phyloP scores from a whole-genome alignment of 2,797 vertebrate species.

The Taenioides sp. region DNA sequence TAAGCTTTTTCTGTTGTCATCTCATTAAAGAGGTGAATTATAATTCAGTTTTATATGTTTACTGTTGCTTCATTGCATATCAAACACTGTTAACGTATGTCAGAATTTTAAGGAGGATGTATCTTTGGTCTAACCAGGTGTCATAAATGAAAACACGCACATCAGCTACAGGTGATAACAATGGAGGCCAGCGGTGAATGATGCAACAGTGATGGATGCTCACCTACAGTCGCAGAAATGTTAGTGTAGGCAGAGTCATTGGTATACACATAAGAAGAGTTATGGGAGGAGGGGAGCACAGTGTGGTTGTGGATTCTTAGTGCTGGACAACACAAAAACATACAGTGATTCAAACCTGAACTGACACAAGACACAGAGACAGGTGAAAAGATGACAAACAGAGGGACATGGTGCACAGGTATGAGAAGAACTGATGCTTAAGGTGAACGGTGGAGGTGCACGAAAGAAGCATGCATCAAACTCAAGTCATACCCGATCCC shows the following conservation, averaged over 20 bases:
- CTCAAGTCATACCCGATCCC: slow-evolving; percentile 74
- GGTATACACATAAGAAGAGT: slow-evolving; percentile 95
- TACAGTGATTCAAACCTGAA: slow-evolving; percentile 73
- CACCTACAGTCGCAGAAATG: slow-evolving; percentile 97
- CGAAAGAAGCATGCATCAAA: slow-evolving; percentile 47
- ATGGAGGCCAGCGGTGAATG: slow-evolving; percentile 40
- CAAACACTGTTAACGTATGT: background rate
- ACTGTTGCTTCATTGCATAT: no score
- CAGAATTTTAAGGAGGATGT: background rate
- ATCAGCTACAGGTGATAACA: slow-evolving; percentile 12
- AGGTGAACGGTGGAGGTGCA: slow-evolving; percentile 27
- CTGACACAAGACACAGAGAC: slow-evolving; percentile 56
- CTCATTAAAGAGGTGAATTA: background rate
- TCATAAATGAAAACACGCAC: background rate
- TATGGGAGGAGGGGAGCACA: slow-evolving; percentile 93
- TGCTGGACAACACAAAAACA: slow-evolving; percentile 83
- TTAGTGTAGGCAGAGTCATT: slow-evolving; percentile 99
- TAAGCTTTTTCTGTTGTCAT: background rate
- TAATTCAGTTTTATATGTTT: no score
- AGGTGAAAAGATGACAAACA: slow-evolving; percentile 36
- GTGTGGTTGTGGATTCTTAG: slow-evolving; percentile 96
- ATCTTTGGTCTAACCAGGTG: background rate
- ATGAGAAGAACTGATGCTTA: slow-evolving; percentile 72
- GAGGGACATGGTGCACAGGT: slow-evolving; percentile 71
- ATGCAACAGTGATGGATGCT: slow-evolving; percentile 69